Base-by-base conservation (phyloP, 23 tunicate species). In the Aplidium turbinatum region DNA sequence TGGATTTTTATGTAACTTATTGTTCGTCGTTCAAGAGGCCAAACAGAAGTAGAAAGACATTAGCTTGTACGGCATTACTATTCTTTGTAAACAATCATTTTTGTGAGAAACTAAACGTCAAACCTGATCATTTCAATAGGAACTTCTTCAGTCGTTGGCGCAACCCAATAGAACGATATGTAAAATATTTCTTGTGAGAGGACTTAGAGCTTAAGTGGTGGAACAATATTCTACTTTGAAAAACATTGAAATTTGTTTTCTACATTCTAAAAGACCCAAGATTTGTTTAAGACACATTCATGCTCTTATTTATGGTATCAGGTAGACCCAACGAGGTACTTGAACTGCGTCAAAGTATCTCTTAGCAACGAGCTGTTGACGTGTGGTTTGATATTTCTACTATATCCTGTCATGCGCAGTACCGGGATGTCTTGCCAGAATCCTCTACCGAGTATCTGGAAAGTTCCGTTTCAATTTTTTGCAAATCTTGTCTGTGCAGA, bases 381-480 rank as follows among this genome's bases (percentile, higher is more conserved):
- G 19, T 85, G 83, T 38, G 72, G 29, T 0, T 11, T 85, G 72
- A 33, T 85, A 35, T 51, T 24, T 13, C n/a, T 84, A 35, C 61
- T 84, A 24, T 91, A 77, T 38, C 97, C 97, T 0, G 21, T 80
- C 38, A 88, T 78, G 83, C 30, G 40, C 31, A 22, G 35, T 34
- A 60, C 73, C 32, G 89, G 85, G 29, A 76, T 91, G 85, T 66
- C 91, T 34, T 79, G 72, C 57, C 27, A 63, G 35, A 58, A 56
- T 33, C 66, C 75, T 31, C 56, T 91, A 40, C 97, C 97, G 31
- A 55, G 81, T 9, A 40, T 79, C 1, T 70, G 86, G 82, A 71
- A 58, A 35, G 77, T 72, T 36, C 51, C 60, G 5, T 32, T 84
- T 7, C 74, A 91, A 51, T 56, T 84, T 26, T 46, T 54, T 9